Conservation (phyloP, 92 coral and sea anemone genomes). For the Actinernus sp. region DNA sequence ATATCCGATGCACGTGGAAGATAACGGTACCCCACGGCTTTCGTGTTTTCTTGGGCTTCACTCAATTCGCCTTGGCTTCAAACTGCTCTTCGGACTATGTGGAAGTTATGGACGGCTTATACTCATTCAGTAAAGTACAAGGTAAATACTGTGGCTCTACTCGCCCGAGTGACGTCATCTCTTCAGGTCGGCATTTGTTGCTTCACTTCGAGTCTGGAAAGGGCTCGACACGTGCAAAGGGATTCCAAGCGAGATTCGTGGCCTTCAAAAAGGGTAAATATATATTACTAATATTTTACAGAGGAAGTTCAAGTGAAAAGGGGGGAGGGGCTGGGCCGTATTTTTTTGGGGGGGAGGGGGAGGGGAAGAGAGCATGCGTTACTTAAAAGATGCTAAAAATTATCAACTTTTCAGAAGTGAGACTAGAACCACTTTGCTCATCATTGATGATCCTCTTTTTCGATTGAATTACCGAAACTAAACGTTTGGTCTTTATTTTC, state of each 20-base stretch:
- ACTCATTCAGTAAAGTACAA: constrained; percentile 5
- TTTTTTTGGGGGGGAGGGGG: too few species aligned
- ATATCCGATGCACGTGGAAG: constrained; percentile 38
- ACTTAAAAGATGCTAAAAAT: too few species aligned
- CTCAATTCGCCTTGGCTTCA: neutral
- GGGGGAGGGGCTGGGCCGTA: too few species aligned
- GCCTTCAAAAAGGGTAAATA: constrained; percentile 4
- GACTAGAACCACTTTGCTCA: too few species aligned
- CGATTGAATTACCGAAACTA: too few species aligned
- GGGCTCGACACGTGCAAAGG: constrained; percentile 1
- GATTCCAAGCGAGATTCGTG: constrained; percentile 23
- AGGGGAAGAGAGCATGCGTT: too few species aligned
- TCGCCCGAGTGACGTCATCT: neutral
- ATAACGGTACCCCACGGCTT: constrained; percentile 12
- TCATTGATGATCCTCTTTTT: too few species aligned
- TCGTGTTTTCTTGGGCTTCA: constrained; percentile 1
- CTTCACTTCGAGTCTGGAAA: constrained; percentile 29
- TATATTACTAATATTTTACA: too few species aligned
- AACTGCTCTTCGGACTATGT: constrained; percentile 8
- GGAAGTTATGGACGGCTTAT: constrained; percentile 18
- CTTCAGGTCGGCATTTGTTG: constrained; percentile 14
- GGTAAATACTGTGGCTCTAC: constrained; percentile 11
- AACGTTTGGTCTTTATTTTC: too few species aligned
- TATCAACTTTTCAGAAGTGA: too few species aligned
- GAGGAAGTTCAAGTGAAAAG: neutral